Evolutionary conservation across 37 sponge, comb jelly and placozoan genomes (phyloP), one percentile per base, ranked within the genome.

Genomic region (Aplysina aerophoba): DNA sequence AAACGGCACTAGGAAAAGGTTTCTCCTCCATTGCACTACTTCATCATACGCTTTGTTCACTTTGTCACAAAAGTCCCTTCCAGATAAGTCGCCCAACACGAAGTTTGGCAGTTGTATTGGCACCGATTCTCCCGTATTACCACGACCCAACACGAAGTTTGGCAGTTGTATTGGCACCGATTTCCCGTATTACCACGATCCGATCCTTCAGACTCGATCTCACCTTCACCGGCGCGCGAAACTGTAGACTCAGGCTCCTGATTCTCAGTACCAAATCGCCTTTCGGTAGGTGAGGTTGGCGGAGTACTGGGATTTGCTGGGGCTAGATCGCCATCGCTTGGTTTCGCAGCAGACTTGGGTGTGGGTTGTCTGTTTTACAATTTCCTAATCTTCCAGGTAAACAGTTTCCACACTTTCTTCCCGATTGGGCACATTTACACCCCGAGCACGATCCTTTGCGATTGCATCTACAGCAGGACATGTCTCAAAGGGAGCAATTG

Each of bases 401-500:
- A 44, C 50, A 44, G 50, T 44, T 44, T 44, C 8, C 50, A 8
- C 50, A 44, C 8, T 44, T 11, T 44, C 50, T 44, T 44, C 50
- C 50, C 8, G 50, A 44, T 11, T 44, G 50, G 8, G 8, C 50
- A 44, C 50, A 44, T 8, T 11, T 44, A 8, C 50, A 44, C 8
- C 50, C 8, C 50, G 8, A 44, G 8, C 50, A 44, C 6, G 50
- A 44, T 44, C 50, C 50, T 44, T 44, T 44, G 50, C 50, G 8
- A 44, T 44, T 44, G 64, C 64, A 62, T 62, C 64, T 62, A 11
- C 12, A 62, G 64, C 64, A 62, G 64, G 64, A 62, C 11, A 62
- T 62, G 64, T 62, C 64, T 62, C 64, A 62, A 11, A 62, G 11
- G 4, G 64, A 62, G 11, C 64, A 62, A 62, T 62, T 62, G 59